Evolutionary conservation across 2,113 vertebrate species (phyloP).

Genomic region (Sminthopsis crassicaudata): DNA sequence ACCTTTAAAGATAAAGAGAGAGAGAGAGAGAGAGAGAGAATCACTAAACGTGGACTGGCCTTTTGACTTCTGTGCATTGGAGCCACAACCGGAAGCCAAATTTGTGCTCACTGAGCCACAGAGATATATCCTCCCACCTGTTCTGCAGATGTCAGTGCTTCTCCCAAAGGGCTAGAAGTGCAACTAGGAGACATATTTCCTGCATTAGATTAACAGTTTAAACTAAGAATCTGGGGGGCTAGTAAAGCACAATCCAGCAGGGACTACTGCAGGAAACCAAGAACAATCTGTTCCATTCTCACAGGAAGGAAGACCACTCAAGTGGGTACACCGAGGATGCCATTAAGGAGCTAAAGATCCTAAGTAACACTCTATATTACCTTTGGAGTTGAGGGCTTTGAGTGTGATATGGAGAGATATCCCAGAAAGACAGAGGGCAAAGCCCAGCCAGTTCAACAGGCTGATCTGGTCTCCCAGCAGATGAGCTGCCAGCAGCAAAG

Average conservation of each 20-base stretch:
- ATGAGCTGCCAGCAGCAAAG: conserved; percentile 89
- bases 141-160: neutral
- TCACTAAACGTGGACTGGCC: conserved; percentile 18
- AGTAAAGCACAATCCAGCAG: accelerated
- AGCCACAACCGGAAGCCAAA: neutral
- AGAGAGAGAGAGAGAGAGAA: conserved; percentile 57
- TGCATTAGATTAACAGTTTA: neutral
- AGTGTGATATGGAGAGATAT: conserved; percentile 93
- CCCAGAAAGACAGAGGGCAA: conserved; percentile 91
- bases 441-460: conserved; percentile 93
- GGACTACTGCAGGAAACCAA: accelerated
- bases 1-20: conserved; percentile 74
- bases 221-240: neutral
- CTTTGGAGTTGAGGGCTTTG: conserved; percentile 90
- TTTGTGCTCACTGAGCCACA: too few species aligned
- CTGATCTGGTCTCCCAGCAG: conserved; percentile 92
- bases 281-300: neutral
- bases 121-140: neutral
- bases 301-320: neutral
- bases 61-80: neutral
- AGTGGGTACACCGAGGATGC: neutral
- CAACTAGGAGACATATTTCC: neutral
- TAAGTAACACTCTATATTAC: conserved; percentile 79
- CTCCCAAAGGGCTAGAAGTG: accelerated
- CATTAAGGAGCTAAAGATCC: neutral